These are phyloP conservation scores for Emesis furor DNA, from an alignment of 2,888 invertebrate species.

Conservation along the genomic window DNA sequence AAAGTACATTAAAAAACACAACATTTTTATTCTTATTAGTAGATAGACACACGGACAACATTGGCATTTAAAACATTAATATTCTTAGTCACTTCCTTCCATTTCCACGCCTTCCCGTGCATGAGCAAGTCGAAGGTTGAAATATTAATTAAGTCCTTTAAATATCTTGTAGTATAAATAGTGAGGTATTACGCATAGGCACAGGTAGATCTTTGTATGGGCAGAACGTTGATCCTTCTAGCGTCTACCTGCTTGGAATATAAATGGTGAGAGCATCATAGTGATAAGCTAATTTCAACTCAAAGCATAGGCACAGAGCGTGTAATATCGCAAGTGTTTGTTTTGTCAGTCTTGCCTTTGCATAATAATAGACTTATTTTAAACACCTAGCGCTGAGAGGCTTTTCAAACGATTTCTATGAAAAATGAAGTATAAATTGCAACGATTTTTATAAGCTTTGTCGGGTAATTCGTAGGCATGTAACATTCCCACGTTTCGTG, in stretches of 20 bases:
- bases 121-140: neutral
- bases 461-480: too few relatives aligned
- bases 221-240: slow-evolving; percentile 77
- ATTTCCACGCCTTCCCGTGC: neutral
- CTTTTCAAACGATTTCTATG: neutral
- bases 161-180: neutral
- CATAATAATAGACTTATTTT: slow-evolving; percentile 70
- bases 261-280: slow-evolving; percentile 74
- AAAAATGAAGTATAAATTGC: too few relatives aligned
- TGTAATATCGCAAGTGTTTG: neutral
- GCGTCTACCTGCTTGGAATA: slow-evolving; percentile 78
- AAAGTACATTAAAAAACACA: too few relatives aligned
- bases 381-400: neutral
- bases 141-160: slow-evolving; percentile 36
- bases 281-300: slow-evolving; percentile 76
- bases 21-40: too few relatives aligned
- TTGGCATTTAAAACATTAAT: too few relatives aligned
- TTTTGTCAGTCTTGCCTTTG: slow-evolving; percentile 36
- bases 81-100: neutral
- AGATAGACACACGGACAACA: too few relatives aligned
- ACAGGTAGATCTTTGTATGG: slow-evolving; percentile 72
- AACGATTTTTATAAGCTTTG: too few relatives aligned
- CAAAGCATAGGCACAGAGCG: slow-evolving; percentile 53
- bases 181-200: slow-evolving; percentile 12
- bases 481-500: too few relatives aligned